These are phyloP conservation scores for Chlorops oryzae DNA, from an alignment of 1,140 invertebrate species.

Conservation along the genomic window DNA sequence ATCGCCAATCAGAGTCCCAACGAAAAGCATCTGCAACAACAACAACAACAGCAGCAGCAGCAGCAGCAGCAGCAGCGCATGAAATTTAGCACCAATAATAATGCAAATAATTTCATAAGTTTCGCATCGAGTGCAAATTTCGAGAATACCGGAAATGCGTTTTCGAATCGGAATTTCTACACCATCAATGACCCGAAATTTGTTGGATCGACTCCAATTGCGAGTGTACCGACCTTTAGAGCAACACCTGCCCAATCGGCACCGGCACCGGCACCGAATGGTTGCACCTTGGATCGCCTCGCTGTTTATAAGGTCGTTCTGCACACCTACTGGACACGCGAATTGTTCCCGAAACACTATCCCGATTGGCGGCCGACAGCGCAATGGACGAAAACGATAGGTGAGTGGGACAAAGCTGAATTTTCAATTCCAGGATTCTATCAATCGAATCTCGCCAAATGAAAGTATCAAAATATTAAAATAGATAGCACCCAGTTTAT, in stretches of 20 bases:
- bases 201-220: neutral
- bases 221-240: neutral
- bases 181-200: slow-evolving; percentile 6
- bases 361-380: slow-evolving; percentile 85
- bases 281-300: slow-evolving; percentile 59
- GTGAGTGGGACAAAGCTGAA: slow-evolving; percentile 54
- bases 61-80: slow-evolving; percentile 22
- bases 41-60: slow-evolving; percentile 15
- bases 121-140: neutral
- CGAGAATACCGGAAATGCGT: too few species aligned
- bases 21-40: slow-evolving; percentile 21
- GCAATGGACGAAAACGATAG: slow-evolving; percentile 84
- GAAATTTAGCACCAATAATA: slow-evolving; percentile 1
- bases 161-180: slow-evolving; percentile 35
- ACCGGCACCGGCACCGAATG: slow-evolving; percentile 32
- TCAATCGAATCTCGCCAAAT: neutral
- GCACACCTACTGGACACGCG: slow-evolving; percentile 83
- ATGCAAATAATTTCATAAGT: neutral
- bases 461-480: too few species aligned
- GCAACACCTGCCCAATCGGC: slow-evolving; percentile 2
- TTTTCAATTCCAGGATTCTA: neutral
- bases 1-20: slow-evolving; percentile 26
- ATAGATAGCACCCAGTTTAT: too few species aligned
- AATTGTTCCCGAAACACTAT: slow-evolving; percentile 85
- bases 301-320: slow-evolving; percentile 79